A percentile compares a stretch with the other conserved stretches of the same genome.
These are phyloP conservation scores for Oophaga sylvatica DNA, from an alignment of 2,797 vertebrate genomes.

Conservation along the genomic window DNA sequence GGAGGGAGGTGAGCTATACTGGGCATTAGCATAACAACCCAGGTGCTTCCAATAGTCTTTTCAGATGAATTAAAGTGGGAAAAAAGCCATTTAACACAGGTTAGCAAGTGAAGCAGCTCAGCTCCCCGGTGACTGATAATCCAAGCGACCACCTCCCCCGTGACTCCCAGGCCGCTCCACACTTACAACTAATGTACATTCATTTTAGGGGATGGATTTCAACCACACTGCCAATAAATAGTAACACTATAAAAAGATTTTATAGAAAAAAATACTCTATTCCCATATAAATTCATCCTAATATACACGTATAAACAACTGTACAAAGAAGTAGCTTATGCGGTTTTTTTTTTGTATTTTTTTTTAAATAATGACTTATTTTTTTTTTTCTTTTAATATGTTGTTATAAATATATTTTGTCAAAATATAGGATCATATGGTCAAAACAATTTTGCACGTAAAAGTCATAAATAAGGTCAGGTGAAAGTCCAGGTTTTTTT, in stretches of 20 bases:
- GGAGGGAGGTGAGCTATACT: constrained; percentile 65
- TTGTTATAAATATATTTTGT: constrained; percentile 99
- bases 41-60: constrained; percentile 69
- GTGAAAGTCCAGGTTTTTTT: too few relatives aligned
- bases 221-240: constrained; percentile 55
- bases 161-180: constrained; percentile 34
- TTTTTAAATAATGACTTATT: constrained; percentile 96
- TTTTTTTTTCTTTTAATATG: constrained; percentile 91
- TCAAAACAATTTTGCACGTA: constrained; percentile 94
- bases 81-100: constrained; percentile 63
- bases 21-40: constrained; percentile 69
- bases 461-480: constrained; percentile 99
- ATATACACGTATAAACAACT: constrained; percentile 82
- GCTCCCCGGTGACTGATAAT: constrained; percentile 52
- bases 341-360: constrained; percentile 70
- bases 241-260: constrained; percentile 46
- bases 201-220: constrained; percentile 17
- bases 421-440: constrained; percentile 99
- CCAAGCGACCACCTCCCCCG: not conserved
- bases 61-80: constrained; percentile 66
- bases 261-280: constrained; percentile 71
- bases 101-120: constrained; percentile 64
- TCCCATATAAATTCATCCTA: constrained; percentile 83
- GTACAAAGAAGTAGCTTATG: constrained; percentile 75
- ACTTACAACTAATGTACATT: constrained; percentile 48